Evolutionary conservation across 1,140 invertebrate species (phyloP).

Genomic region (Musca domestica): DNA sequence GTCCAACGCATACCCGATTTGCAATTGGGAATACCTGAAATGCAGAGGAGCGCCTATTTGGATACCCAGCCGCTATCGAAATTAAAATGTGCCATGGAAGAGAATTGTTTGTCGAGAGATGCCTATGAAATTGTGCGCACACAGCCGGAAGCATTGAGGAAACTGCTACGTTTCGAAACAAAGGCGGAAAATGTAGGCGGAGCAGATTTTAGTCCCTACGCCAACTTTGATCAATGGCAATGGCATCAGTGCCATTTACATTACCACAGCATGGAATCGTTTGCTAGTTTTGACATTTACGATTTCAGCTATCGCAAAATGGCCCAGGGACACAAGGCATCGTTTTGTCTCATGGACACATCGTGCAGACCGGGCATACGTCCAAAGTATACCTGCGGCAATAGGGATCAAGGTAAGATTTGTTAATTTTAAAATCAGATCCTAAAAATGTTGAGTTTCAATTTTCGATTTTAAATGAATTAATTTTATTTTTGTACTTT

Average conservation of each 20-base stretch:
- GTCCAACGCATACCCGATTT: conserved; percentile 75
- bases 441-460: not conserved
- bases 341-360: conserved; percentile 95
- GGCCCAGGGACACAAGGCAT: conserved; percentile 95
- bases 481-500: too few relatives aligned
- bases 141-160: conserved; percentile 35
- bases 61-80: conserved; percentile 79
- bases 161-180: conserved; percentile 56
- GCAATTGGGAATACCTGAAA: conserved; percentile 72
- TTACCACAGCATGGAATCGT: conserved; percentile 97
- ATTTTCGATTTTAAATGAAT: not conserved
- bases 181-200: conserved; percentile 84
- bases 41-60: conserved; percentile 80
- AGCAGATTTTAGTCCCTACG: conserved; percentile 82
- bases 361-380: conserved; percentile 73
- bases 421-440: not conserved
- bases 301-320: conserved; percentile 70
- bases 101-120: conserved; percentile 82
- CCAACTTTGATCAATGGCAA: conserved; percentile 90
- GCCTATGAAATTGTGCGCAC: conserved; percentile 71
- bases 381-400: conserved; percentile 79
- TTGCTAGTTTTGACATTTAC: conserved; percentile 91
- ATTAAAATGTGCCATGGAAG: conserved; percentile 93
- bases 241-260: conserved; percentile 98
- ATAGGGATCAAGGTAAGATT: conserved; percentile 76